These are phyloP conservation scores for Terebella lapidaria DNA, from an alignment of 2,888 invertebrate species.

Conservation along the genomic window DNA sequence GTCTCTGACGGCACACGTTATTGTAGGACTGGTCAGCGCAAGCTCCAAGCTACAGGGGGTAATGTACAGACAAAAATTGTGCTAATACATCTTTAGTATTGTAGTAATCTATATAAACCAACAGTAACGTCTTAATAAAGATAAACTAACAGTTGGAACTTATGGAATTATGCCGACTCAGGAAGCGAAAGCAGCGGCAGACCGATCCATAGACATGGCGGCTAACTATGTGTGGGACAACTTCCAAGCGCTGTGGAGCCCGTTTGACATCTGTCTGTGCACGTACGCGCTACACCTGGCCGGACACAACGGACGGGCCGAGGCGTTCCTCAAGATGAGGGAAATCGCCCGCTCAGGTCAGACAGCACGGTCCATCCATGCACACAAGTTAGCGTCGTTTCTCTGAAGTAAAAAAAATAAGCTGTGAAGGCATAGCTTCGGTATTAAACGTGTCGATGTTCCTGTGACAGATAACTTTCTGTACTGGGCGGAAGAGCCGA, in stretches of 20 bases:
- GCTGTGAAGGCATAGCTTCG: no score
- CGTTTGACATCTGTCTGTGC: constrained; percentile 77
- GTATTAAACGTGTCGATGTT: no score
- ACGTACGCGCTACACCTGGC: constrained; percentile 79
- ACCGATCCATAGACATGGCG: constrained; percentile 30
- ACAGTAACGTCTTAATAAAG: no score
- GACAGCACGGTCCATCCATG: no score
- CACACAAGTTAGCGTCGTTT: no score
- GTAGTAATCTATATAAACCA: no score
- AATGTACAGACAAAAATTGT: not conserved
- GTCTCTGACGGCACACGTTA: constrained; percentile 3
- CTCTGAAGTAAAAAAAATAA: no score
- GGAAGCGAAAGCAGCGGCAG: constrained; percentile 31
- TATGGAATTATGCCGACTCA: not conserved
- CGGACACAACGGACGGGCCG: constrained; percentile 1
- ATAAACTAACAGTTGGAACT: no score
- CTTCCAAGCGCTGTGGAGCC: constrained; percentile 64
- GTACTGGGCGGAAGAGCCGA: constrained; percentile 13
- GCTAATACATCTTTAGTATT: no score
- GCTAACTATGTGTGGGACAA: constrained; percentile 31
- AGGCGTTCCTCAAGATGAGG: constrained; percentile 12
- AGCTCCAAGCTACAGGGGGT: constrained; percentile 1
- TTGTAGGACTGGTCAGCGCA: not conserved
- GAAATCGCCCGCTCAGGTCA: constrained; percentile 6
- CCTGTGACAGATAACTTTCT: not conserved